phyloP scores from a whole-genome alignment of 2,888 invertebrate species.

The Yponomeuta cagnagella region DNA sequence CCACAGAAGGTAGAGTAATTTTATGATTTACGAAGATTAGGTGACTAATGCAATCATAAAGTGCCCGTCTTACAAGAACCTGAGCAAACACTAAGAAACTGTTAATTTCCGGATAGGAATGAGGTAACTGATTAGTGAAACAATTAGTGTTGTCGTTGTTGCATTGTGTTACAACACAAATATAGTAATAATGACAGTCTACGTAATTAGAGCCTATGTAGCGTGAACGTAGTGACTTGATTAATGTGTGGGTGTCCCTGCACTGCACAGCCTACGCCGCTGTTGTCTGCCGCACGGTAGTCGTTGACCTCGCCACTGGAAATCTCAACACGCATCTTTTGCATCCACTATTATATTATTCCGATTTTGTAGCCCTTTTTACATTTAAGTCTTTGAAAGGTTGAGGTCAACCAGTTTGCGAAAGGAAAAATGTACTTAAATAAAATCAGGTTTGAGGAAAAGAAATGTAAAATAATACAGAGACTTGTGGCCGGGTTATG shows the following conservation, averaged over 20 bases:
- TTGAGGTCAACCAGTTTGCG: not conserved
- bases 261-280: not conserved
- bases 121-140: not conserved
- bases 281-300: conserved; percentile 24
- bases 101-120: not conserved
- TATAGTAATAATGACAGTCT: not conserved
- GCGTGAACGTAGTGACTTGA: not conserved
- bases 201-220: not conserved
- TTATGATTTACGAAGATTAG: not conserved
- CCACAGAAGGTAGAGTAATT: not conserved
- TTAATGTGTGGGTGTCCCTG: not conserved
- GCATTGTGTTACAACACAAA: not conserved
- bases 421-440: not conserved
- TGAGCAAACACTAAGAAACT: not conserved
- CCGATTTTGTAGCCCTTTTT: not conserved
- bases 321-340: not conserved
- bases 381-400: not conserved
- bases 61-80: not conserved
- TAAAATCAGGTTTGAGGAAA: not conserved
- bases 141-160: not conserved
- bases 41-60: not conserved
- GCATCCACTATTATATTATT: not conserved
- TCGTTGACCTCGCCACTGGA: conserved; percentile 24
- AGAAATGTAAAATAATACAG: not conserved
- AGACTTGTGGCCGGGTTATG: not conserved